Percentiles rank a stretch among this genome's conserved stretches.
Evolutionary conservation across 2,888 invertebrate species (phyloP).

Genomic region (Machimus rusticus): DNA sequence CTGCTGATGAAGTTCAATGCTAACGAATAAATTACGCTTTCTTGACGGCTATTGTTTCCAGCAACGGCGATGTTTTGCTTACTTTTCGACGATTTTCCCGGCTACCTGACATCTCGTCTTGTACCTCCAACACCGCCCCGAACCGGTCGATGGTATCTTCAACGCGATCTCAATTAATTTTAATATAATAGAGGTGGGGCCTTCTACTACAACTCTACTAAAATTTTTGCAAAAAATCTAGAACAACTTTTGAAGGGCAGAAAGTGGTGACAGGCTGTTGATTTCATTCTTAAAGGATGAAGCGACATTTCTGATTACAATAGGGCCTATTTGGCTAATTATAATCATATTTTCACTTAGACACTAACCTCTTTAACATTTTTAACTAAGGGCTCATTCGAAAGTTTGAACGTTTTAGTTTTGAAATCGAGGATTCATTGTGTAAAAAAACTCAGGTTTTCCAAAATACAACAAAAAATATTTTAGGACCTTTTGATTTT

Average conservation of each 20-base stretch:
- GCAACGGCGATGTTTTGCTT: not conserved
- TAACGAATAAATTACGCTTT: slow-evolving; percentile 28
- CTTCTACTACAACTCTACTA: not conserved
- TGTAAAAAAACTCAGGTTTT: too few relatives aligned
- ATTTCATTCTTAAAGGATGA: not conserved
- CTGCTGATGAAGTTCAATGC: slow-evolving; percentile 28
- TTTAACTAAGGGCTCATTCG: too few relatives aligned
- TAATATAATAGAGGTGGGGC: not conserved
- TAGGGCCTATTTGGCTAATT: too few relatives aligned
- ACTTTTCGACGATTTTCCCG: not conserved
- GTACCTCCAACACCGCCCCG: not conserved
- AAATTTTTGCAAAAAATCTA: not conserved
- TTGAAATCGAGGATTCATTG: too few relatives aligned
- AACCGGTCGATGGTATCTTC: not conserved
- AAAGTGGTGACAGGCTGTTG: not conserved
- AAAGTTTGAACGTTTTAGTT: too few relatives aligned
- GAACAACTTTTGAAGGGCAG: not conserved
- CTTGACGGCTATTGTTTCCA: slow-evolving; percentile 35
- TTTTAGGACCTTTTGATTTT: too few relatives aligned
- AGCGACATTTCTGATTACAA: not conserved
- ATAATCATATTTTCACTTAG: too few relatives aligned
- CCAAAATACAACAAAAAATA: too few relatives aligned
- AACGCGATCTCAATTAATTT: slow-evolving; percentile 29
- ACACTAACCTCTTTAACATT: too few relatives aligned
- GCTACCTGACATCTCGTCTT: not conserved